Base-by-base conservation (phyloP, 2,888 invertebrate species). In the Epinotia nisella region DNA sequence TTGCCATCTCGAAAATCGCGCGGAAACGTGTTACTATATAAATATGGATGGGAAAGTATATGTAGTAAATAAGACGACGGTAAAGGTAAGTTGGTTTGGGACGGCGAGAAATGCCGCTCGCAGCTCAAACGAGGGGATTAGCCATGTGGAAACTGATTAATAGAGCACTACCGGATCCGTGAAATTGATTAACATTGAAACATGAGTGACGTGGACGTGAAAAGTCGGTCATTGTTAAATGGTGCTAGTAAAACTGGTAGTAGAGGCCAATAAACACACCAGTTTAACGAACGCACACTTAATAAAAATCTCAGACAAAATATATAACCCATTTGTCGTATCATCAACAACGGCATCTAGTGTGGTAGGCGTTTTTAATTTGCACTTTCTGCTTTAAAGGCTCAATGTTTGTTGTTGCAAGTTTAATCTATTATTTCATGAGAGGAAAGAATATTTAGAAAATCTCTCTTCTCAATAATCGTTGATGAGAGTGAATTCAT, bases 131-230 rank as follows among this genome's bases (percentile, higher is more conserved):
- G 81, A 81, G 77, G 67, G 81, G 82, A 81, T 82, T 81, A 82
- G 80, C 82, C 80, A 78, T 74, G 82, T 81, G 82, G 80, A 85
- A 86, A 85, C 78, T 76, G 82, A 82, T 81, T 81, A 80, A 77
- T 81, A 76, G 79, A 80, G 79, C 80, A 78, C 71, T 75, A 78
- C 78, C 78, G 78, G 75, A 79, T 80, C 78, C 76, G 74, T 64
- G 68, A 59, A 73, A 73, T 73, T 73, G 69, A 77, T 78, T 76
- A 75, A 68, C 75, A 76, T 78, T 76, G 76, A 76, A 74, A 66
- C 64, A 62, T 58, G 69, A 69, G 58, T 73, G 73, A 73, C 73
- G 68, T 58, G 56, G 51, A 41, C 49, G 61, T 51, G 29, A 45
- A 59, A 68, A 67, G 61, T 67, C 56, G 67, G 72, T 68, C 67